phyloP scores from a whole-genome alignment of 2,113 vertebrate genomes.

The Dasyurus viverrinus region DNA sequence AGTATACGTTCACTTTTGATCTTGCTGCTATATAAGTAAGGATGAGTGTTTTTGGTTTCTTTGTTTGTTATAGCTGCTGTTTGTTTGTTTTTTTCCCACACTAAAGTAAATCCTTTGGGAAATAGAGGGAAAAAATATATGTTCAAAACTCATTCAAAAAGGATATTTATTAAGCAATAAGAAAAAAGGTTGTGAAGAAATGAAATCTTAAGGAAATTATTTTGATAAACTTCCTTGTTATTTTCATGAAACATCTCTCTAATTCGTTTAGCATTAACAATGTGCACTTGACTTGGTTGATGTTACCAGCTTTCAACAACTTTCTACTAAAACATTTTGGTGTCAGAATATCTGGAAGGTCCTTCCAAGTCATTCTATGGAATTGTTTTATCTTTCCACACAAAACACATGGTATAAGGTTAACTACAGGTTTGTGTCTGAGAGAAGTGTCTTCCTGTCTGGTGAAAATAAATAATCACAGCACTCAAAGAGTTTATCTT shows the following conservation, averaged over 20 bases:
- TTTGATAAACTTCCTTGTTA: background rate
- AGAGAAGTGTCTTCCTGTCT: background rate
- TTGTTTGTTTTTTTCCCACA: background rate
- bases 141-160: background rate
- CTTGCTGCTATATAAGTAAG: background rate
- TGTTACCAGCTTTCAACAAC: background rate
- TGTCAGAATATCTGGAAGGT: slow-evolving; percentile 15
- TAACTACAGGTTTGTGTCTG: slow-evolving; percentile 29
- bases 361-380: slow-evolving; percentile 41
- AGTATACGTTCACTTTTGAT: background rate
- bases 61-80: too few relatives aligned
- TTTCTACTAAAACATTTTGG: slow-evolving; percentile 34
- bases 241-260: background rate
- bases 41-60: too few relatives aligned
- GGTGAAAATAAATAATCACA: slow-evolving; percentile 41
- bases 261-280: background rate
- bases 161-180: background rate
- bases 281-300: slow-evolving; percentile 4
- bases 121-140: background rate
- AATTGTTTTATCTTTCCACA: slow-evolving; percentile 60
- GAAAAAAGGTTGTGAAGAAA: background rate
- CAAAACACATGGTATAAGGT: slow-evolving; percentile 48
- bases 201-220: background rate
- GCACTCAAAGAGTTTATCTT: background rate
- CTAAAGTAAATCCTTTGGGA: background rate